Conservation (phyloP, 2,888 invertebrate genomes). For the Polia nebulosa region DNA sequence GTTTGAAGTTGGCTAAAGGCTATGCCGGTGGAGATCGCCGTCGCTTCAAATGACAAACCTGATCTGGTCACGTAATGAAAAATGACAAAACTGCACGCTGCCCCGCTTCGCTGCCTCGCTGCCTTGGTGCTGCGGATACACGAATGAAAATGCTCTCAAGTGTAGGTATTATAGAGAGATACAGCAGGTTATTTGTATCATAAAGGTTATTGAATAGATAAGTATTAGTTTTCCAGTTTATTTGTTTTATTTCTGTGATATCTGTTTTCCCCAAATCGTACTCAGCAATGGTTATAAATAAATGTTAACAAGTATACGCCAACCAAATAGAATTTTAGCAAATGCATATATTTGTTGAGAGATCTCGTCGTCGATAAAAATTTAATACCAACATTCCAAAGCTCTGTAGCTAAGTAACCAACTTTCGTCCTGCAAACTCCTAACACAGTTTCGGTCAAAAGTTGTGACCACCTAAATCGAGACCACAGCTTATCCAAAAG, state of each 20-base stretch:
- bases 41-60: constrained; percentile 88
- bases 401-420: background rate
- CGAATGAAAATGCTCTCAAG: constrained; percentile 67
- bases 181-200: constrained; percentile 3
- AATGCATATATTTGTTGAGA: background rate
- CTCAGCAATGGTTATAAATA: background rate
- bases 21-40: constrained; percentile 78
- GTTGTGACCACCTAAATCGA: constrained; percentile 52
- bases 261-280: background rate
- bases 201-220: background rate
- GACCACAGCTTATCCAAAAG: constrained; percentile 80
- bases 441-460: constrained; percentile 34
- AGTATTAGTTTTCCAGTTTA: background rate
- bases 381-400: background rate
- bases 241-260: background rate
- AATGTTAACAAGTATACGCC: too few relatives aligned
- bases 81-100: constrained; percentile 90
- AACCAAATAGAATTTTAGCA: background rate
- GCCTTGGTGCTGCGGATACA: too few relatives aligned
- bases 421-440: constrained; percentile 26
- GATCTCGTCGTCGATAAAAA: background rate
- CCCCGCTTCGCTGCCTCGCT: constrained; percentile 68
- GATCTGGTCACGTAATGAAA: constrained; percentile 94
- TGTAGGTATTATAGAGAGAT: constrained; percentile 41
- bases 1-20: constrained; percentile 71